phyloP scores from a whole-genome alignment of 2,888 invertebrate species.

The Yponomeuta evonymella region DNA sequence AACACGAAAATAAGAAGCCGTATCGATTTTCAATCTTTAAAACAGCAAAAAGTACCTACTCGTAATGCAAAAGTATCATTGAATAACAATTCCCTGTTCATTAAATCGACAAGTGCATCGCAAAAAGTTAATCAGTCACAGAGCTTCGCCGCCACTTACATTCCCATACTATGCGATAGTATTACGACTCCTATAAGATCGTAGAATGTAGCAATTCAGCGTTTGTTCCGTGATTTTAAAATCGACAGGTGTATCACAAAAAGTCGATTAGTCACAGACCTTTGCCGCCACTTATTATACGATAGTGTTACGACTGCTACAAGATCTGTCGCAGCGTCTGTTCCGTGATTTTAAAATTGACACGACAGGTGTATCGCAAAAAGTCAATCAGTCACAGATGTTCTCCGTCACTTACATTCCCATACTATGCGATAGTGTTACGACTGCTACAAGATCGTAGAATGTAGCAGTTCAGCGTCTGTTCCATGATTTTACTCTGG shows the following conservation, averaged over 20 bases:
- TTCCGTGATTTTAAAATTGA: neutral
- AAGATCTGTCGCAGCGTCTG: no score
- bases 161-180: neutral
- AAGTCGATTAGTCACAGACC: no score
- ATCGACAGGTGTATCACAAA: no score
- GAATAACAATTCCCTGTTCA: neutral
- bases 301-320: no score
- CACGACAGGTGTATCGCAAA: neutral
- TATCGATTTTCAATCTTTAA: neutral
- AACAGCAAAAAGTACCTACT: neutral
- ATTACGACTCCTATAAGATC: no score
- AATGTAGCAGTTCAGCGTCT: no score
- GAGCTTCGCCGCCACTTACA: neutral
- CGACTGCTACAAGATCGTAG: no score
- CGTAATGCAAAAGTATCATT: neutral
- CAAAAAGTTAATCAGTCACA: neutral
- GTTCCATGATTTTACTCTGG: no score
- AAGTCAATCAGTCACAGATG: neutral
- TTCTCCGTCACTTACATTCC: neutral
- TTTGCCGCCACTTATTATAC: no score
- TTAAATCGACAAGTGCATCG: neutral
- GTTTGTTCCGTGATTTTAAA: no score
- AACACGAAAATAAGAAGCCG: neutral
- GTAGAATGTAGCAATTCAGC: no score
- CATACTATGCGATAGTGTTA: neutral